Evolutionary conservation across 1,140 invertebrate genomes (phyloP).

Genomic region (Calycopis cecrops): DNA sequence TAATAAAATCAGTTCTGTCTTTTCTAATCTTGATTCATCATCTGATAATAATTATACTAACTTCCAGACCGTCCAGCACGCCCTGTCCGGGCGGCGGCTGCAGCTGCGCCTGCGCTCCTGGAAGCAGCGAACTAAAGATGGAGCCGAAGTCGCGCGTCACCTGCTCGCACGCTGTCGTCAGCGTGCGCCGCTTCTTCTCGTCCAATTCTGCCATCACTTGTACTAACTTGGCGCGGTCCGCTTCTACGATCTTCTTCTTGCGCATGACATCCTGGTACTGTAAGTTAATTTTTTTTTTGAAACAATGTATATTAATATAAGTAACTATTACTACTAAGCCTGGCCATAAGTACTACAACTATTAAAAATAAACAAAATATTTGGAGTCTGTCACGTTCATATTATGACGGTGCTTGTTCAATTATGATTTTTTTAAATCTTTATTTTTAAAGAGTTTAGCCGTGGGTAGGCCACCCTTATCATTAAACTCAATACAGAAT

Average conservation of each 20-base stretch:
- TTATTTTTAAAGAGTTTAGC: too few relatives aligned
- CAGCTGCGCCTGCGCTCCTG: conserved; percentile 91
- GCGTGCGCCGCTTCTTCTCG: conserved; percentile 89
- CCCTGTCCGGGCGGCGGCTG: conserved; percentile 83
- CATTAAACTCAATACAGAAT: too few relatives aligned
- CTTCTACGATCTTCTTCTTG: conserved; percentile 90
- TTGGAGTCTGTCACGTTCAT: too few relatives aligned
- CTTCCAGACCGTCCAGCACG: conserved; percentile 92
- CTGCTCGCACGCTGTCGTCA: conserved; percentile 88
- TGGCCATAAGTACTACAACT: too few relatives aligned
- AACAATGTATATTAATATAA: too few relatives aligned
- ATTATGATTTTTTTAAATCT: too few relatives aligned
- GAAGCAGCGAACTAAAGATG: conserved; percentile 94
- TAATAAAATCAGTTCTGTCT: too few relatives aligned
- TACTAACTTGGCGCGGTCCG: conserved; percentile 88
- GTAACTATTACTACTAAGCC: too few relatives aligned
- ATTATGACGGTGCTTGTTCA: too few relatives aligned
- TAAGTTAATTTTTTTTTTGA: background rate
- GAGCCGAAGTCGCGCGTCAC: conserved; percentile 96
- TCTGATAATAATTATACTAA: conserved; percentile 45
- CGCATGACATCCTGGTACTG: conserved; percentile 85
- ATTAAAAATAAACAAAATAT: too few relatives aligned
- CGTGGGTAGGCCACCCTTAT: too few relatives aligned
- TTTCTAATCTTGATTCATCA: too few relatives aligned
- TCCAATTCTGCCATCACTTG: conserved; percentile 92